Evolutionary conservation across 2,797 vertebrate species (phyloP), one percentile per base, ranked within the genome.

Genomic region (Falco concolor): DNA sequence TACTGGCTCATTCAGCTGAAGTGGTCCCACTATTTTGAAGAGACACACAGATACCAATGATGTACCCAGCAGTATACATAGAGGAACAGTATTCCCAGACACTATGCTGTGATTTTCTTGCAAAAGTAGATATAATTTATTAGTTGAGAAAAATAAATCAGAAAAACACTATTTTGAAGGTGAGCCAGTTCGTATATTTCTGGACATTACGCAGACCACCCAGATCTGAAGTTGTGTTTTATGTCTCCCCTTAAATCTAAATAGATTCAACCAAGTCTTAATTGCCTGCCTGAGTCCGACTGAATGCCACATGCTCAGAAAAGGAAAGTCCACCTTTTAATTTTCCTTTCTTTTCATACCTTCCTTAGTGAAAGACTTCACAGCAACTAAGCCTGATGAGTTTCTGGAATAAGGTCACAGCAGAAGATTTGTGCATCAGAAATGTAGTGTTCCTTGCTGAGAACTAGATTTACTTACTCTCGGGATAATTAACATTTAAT

Each of bases 191-290:
- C 68, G 74, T 97, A 60, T 97, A 90, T 96, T 97, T 68, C 83
- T 96, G 95, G 89, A 96, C 64, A 52, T 90, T 92, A 68, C 44
- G 54, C 86, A 96, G 97, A 95, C 97, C 97, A 97, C 98, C 96
- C 96, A 97, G 67, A 69, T 77, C 74, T 94, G 78, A 94, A 95
- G 65, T 67, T 36, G 12, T 89, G 79, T 83, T 97, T 97, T 97
- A 89, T 30, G 25, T 94, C 93, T 97, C 65, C 88, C 75, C 65
- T 89, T 77, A 94, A 96, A 84, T 87, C 72, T 95, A 50, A 96
- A 95, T 95, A 89, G 83, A 82, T 70, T 96, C 52, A 94, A 32
- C 78, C 36, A 61, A 91, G 84, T 56, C 64, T 72, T 91, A 93
- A 18, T 56, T 95, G 91, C 93, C 95, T 95, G 65, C 95, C 53